Evolutionary conservation across 2,888 invertebrate genomes (phyloP).

Genomic region (Cheilosia pagana): DNA sequence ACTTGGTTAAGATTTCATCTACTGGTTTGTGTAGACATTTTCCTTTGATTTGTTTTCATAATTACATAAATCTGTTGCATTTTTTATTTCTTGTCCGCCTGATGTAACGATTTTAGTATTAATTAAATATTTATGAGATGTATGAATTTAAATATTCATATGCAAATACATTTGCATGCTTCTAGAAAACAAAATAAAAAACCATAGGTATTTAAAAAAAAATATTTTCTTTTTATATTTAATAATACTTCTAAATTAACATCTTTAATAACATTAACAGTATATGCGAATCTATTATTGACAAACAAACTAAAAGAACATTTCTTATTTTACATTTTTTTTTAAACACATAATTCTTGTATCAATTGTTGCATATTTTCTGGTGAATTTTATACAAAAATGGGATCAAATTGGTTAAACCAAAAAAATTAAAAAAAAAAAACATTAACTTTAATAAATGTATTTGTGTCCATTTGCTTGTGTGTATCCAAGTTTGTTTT

Average conservation of each 20-base stretch:
- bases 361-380: neutral
- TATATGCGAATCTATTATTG: constrained; percentile 39
- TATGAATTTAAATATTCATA: constrained; percentile 38
- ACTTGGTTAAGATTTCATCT: constrained; percentile 33
- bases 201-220: neutral
- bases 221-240: constrained; percentile 28
- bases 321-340: constrained; percentile 27
- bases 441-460: constrained; percentile 28
- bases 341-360: constrained; percentile 38
- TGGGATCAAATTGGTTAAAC: constrained; percentile 34
- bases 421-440: neutral
- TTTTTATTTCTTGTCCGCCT: constrained; percentile 3
- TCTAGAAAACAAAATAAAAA: constrained; percentile 18
- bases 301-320: constrained; percentile 31
- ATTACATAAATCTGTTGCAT: neutral
- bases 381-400: constrained; percentile 23
- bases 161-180: constrained; percentile 45
- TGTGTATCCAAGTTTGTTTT: constrained; percentile 47
- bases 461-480: constrained; percentile 66
- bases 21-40: constrained; percentile 45
- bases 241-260: constrained; percentile 70
- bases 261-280: constrained; percentile 44
- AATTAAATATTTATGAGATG: constrained; percentile 7
- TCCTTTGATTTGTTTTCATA: neutral
- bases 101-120: constrained; percentile 16